Percentiles rank a stretch among this genome's conserved stretches.
These are phyloP conservation scores for Scotopteryx bipunctaria DNA, from an alignment of 2,888 invertebrate species.

Conservation along the genomic window DNA sequence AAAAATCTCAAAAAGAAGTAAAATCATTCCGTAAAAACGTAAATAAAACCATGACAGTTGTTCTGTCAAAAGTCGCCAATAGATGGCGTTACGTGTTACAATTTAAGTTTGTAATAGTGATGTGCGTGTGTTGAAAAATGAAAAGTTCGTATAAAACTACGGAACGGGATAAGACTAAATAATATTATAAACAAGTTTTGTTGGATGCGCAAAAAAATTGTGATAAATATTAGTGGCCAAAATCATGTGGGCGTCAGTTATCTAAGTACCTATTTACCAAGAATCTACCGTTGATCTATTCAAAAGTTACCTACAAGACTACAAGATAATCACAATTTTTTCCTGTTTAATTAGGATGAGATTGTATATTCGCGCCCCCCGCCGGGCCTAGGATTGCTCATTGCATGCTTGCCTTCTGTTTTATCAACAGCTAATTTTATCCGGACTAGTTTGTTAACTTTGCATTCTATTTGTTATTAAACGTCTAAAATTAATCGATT, in stretches of 20 bases:
- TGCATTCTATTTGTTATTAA: constrained; percentile 29
- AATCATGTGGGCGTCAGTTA: too few relatives aligned
- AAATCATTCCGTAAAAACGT: not conserved
- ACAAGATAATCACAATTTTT: constrained; percentile 11
- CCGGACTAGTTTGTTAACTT: constrained; percentile 24
- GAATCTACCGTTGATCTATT: too few relatives aligned
- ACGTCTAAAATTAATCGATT: constrained; percentile 25
- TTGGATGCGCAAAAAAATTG: not conserved
- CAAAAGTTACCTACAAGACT: too few relatives aligned
- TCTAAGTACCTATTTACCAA: too few relatives aligned
- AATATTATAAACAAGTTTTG: too few relatives aligned
- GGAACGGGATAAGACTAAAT: not conserved
- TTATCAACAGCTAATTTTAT: constrained; percentile 30
- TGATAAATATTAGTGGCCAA: too few relatives aligned
- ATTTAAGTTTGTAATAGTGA: constrained; percentile 23
- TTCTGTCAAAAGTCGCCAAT: constrained; percentile 26
- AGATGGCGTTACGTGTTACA: constrained; percentile 59
- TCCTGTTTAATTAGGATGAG: constrained; percentile 28
- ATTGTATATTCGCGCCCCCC: constrained; percentile 30
- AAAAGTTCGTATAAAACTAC: not conserved
- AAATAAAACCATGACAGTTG: constrained; percentile 45
- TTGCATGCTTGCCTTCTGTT: constrained; percentile 35
- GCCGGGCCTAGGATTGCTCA: constrained; percentile 35
- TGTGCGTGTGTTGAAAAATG: not conserved
- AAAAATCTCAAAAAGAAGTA: not conserved